Percentiles rank a stretch among this genome's conserved stretches.
phyloP scores from a whole-genome alignment of 1,140 invertebrate genomes.

The Macrobrachium rosenbergii region DNA sequence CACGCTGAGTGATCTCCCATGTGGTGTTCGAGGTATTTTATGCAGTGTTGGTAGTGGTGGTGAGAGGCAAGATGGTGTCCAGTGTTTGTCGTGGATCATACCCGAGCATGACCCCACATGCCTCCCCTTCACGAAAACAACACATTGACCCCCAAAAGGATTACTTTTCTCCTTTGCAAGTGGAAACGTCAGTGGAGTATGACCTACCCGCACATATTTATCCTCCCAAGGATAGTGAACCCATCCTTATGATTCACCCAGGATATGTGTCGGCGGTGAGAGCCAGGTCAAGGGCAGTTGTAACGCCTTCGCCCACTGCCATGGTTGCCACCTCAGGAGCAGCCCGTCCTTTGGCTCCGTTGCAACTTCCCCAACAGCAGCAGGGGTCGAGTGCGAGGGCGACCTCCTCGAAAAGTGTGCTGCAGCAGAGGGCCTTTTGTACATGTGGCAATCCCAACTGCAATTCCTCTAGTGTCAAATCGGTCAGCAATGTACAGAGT shows the following conservation, averaged over 20 bases:
- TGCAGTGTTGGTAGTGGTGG: constrained; percentile 56
- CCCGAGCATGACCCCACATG: constrained; percentile 56
- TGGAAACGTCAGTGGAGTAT: constrained; percentile 66
- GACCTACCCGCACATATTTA: constrained; percentile 65
- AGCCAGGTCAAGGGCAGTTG: constrained; percentile 52
- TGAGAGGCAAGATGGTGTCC: constrained; percentile 60
- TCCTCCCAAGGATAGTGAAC: constrained; percentile 64
- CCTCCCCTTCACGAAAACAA: constrained; percentile 43
- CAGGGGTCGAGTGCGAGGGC: constrained; percentile 37
- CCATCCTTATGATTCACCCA: constrained; percentile 65
- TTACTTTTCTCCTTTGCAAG: constrained; percentile 61
- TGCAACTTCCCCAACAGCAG: constrained; percentile 49
- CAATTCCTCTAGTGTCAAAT: constrained; percentile 60
- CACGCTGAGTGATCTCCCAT: constrained; percentile 60
- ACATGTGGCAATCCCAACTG: constrained; percentile 58
- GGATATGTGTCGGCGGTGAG: constrained; percentile 58
- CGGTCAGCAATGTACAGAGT: constrained; percentile 53
- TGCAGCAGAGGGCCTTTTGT: constrained; percentile 38
- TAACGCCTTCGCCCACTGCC: constrained; percentile 50
- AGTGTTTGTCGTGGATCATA: constrained; percentile 59
- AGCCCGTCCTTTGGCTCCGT: constrained; percentile 47
- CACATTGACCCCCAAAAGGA: constrained; percentile 64
- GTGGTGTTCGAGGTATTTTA: constrained; percentile 53
- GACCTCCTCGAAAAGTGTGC: constrained; percentile 4
- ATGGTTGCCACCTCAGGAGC: constrained; percentile 61